Percentiles rank a stretch among this genome's conserved stretches.
Conservation (phyloP, 2,113 vertebrate genomes). For the Redunca redunca region DNA sequence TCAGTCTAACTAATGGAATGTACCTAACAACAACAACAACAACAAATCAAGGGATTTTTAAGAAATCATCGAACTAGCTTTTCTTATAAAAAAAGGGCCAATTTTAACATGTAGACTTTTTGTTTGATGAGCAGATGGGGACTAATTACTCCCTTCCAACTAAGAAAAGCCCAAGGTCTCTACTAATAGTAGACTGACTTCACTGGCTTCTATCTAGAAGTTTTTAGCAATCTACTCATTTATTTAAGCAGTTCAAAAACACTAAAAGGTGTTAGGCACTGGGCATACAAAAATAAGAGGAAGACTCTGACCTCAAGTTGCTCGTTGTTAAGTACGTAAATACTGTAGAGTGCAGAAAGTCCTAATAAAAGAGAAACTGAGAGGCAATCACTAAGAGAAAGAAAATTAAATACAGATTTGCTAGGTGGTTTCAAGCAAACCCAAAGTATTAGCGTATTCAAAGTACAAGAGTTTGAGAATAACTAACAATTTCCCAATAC, state of each 20-base stretch:
- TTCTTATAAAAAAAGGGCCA: neutral
- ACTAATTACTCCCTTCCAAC: conserved; percentile 23
- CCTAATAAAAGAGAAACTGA: neutral
- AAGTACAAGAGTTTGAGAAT: neutral
- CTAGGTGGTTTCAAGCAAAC: neutral
- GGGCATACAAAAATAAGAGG: neutral
- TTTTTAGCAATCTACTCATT: neutral
- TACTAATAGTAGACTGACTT: conserved; percentile 27
- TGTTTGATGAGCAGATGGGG: neutral
- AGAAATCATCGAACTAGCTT: conserved; percentile 20
- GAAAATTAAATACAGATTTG: neutral
- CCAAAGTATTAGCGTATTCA: neutral
- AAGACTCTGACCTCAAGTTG: neutral
- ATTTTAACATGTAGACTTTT: neutral
- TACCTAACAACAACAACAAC: neutral
- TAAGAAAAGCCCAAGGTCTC: conserved; percentile 15
- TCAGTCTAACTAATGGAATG: neutral
- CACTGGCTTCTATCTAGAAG: neutral
- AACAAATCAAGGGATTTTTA: conserved; percentile 8
- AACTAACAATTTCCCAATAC: neutral
- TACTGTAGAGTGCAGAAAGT: neutral
- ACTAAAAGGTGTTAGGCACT: neutral
- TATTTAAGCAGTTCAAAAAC: neutral
- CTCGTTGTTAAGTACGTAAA: neutral
- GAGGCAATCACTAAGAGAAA: neutral